Conservation (phyloP, 2,113 vertebrate genomes). For the Pagrus major region DNA sequence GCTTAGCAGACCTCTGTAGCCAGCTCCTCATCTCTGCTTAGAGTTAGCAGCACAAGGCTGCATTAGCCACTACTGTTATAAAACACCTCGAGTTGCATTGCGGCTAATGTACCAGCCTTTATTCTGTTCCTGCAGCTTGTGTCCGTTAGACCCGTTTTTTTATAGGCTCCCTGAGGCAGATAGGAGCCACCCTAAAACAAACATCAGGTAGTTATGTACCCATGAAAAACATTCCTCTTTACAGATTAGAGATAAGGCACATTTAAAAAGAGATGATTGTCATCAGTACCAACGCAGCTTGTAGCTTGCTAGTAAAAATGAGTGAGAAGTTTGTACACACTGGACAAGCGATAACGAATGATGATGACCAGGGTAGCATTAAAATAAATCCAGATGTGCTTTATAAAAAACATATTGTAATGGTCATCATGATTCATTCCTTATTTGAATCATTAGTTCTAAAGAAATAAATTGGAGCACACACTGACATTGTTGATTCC, state of each 20-base stretch:
- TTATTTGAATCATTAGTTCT: neutral
- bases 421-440: too few relatives aligned
- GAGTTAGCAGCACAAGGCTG: too few relatives aligned
- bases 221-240: neutral
- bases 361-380: neutral
- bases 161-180: neutral
- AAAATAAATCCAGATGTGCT: neutral
- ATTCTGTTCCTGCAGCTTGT: neutral
- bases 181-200: conserved; percentile 7
- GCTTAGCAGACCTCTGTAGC: neutral
- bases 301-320: neutral
- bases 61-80: neutral
- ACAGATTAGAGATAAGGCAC: conserved; percentile 11
- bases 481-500: conserved; percentile 5
- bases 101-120: neutral
- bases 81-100: neutral
- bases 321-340: neutral
- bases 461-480: conserved; percentile 16
- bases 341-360: neutral
- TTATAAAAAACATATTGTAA: neutral
- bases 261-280: conserved; percentile 10
- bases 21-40: neutral
- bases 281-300: neutral
- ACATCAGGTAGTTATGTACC: conserved; percentile 17
- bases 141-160: neutral